These are phyloP conservation scores for Tetrao urogallus DNA, from an alignment of 2,113 vertebrate species.

Conservation along the genomic window DNA sequence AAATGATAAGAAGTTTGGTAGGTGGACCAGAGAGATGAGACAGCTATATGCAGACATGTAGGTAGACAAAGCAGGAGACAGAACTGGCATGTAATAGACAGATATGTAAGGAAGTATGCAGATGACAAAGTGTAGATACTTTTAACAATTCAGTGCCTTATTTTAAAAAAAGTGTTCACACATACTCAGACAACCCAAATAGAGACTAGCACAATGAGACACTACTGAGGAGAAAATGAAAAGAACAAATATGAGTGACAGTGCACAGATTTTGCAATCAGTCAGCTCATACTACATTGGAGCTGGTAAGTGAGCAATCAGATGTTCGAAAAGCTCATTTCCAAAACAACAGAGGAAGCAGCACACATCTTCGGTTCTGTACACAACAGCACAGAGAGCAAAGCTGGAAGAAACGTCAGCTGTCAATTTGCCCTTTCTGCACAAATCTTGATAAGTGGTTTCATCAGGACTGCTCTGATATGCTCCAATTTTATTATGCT, in stretches of 20 bases:
- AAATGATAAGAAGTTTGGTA: background rate
- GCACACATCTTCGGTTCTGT: background rate
- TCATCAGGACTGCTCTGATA: background rate
- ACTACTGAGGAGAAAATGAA: constrained; percentile 11
- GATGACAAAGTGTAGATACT: background rate
- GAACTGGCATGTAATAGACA: background rate
- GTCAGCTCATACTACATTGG: background rate
- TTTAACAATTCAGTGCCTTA: background rate
- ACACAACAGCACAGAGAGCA: background rate
- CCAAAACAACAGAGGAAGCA: background rate
- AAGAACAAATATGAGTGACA: constrained; percentile 40
- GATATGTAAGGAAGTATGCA: background rate
- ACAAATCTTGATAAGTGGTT: background rate
- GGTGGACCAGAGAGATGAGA: background rate
- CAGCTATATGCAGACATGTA: background rate
- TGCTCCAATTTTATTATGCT: background rate
- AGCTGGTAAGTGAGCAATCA: constrained; percentile 38
- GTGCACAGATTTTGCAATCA: background rate
- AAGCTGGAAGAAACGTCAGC: background rate
- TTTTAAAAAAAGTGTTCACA: background rate
- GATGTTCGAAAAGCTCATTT: background rate
- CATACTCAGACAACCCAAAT: constrained; percentile 23
- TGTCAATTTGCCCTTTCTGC: background rate
- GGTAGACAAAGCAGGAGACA: background rate
- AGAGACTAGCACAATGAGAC: constrained; percentile 27